Conservation (phyloP, 2,113 vertebrate genomes). For the Melanocharis versteri region DNA sequence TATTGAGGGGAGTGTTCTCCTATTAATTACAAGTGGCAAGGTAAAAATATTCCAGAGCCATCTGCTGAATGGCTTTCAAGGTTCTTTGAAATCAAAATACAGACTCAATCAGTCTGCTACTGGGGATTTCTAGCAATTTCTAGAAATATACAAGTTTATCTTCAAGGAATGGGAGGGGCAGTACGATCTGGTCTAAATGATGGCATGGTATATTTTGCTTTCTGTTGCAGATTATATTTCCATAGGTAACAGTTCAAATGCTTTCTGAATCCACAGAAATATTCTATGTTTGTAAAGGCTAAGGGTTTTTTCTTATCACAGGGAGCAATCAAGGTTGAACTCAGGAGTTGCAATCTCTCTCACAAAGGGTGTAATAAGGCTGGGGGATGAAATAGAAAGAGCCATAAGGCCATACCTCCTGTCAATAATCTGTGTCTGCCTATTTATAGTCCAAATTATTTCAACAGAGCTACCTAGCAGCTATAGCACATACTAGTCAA, state of each 20-base stretch:
- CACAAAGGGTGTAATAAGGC: not conserved
- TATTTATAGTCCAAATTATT: not conserved
- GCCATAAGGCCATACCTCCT: not conserved
- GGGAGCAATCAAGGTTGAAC: not conserved
- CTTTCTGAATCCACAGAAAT: not conserved
- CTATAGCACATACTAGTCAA: not conserved
- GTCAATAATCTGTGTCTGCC: not conserved
- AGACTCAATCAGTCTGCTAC: not conserved
- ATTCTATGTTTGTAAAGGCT: not conserved
- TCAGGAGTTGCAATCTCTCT: not conserved
- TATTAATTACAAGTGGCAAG: not conserved
- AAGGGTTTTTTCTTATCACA: not conserved
- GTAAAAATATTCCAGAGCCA: not conserved
- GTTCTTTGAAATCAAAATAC: not conserved
- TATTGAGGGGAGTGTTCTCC: not conserved
- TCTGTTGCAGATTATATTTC: not conserved
- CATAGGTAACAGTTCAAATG: not conserved
- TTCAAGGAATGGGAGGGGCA: not conserved
- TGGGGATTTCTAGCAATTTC: not conserved
- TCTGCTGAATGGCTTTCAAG: not conserved
- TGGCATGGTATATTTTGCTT: not conserved
- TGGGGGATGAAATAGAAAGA: not conserved
- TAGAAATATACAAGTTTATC: not conserved
- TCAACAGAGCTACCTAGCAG: not conserved
- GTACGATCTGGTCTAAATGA: not conserved